Conservation (phyloP, 2,113 vertebrate species). For the Ovibos moschatus region DNA sequence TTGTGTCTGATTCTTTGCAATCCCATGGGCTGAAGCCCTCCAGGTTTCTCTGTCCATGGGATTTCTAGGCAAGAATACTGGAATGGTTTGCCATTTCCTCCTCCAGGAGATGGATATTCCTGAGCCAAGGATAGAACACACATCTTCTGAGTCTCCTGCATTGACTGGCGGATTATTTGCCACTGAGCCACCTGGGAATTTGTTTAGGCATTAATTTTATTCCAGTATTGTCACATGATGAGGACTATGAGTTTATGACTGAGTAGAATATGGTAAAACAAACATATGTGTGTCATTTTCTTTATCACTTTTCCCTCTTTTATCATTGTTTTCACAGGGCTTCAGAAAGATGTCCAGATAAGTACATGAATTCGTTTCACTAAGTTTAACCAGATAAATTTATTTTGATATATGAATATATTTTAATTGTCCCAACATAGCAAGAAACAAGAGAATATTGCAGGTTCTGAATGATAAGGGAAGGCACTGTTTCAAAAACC, state of each 20-base stretch:
- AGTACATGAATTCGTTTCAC: not conserved
- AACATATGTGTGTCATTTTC: not conserved
- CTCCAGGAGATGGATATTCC: not conserved
- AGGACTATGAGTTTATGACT: not conserved
- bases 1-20: not conserved
- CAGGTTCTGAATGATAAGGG: not conserved
- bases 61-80: not conserved
- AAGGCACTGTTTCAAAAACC: not conserved
- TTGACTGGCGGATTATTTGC: not conserved
- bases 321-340: not conserved
- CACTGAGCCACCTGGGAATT: not conserved
- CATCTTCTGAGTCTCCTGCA: not conserved
- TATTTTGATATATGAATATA: not conserved
- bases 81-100: not conserved
- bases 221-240: not conserved
- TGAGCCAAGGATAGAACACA: not conserved
- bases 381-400: not conserved
- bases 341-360: not conserved
- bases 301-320: not conserved
- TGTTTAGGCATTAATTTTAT: not conserved
- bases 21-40: not conserved
- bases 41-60: not conserved
- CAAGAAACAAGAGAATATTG: not conserved
- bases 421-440: not conserved
- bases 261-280: not conserved